Conservation (phyloP, 1,140 invertebrate species). For the Conus ventricosus region DNA sequence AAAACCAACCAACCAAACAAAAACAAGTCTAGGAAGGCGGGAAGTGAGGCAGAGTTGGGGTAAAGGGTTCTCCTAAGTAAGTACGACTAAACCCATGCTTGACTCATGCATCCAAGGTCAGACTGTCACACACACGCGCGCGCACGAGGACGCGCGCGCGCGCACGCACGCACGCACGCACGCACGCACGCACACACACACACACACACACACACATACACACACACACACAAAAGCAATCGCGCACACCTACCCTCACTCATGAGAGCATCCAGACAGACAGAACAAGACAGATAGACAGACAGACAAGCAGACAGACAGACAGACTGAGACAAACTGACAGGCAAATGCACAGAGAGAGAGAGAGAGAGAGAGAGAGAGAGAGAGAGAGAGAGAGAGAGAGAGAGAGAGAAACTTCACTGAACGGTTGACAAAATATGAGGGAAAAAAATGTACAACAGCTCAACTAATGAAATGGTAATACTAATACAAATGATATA, state of each 20-base stretch:
- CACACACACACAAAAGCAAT: slow-evolving; percentile 11
- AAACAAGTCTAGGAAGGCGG: too few species aligned
- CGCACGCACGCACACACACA: slow-evolving; percentile 10
- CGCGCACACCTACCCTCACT: not conserved
- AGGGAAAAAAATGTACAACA: not conserved
- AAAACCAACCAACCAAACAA: not conserved
- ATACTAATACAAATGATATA: too few species aligned
- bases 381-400: not conserved
- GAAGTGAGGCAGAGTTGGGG: too few species aligned
- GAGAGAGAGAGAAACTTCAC: not conserved
- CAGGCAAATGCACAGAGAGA: not conserved
- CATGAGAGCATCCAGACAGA: not conserved
- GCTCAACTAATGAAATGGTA: not conserved
- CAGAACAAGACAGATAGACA: not conserved
- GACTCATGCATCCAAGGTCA: not conserved
- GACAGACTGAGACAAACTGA: not conserved
- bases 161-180: slow-evolving; percentile 11
- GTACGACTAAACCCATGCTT: not conserved
- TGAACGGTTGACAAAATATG: too few species aligned
- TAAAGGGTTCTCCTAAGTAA: too few species aligned
- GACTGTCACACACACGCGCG: not conserved
- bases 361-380: not conserved
- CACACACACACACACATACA: not conserved
- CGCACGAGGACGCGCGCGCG: not conserved
- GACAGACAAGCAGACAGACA: not conserved